A percentile compares a stretch with the other conserved stretches of the same genome.
Evolutionary conservation across 2,888 invertebrate genomes (phyloP).

Genomic region (Galeopsomyia nigrocyanea): DNA sequence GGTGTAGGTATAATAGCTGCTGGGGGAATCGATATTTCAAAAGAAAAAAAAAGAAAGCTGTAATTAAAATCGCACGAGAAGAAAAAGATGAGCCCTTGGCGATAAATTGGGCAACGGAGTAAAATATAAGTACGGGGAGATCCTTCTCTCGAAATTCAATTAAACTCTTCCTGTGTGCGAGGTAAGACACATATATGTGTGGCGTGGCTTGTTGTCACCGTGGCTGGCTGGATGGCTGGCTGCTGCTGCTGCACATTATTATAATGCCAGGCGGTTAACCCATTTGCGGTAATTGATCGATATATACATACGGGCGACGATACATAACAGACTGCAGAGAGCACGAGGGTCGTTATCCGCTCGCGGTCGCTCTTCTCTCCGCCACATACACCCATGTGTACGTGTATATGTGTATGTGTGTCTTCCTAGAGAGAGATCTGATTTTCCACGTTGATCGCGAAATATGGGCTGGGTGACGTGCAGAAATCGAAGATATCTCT

Average conservation of each 20-base stretch:
- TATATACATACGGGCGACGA: slow-evolving; percentile 10
- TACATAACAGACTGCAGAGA: slow-evolving; percentile 10
- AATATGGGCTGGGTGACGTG: slow-evolving; percentile 30
- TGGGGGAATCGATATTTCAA: too few relatives aligned
- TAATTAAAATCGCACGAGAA: not conserved
- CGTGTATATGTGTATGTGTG: not conserved
- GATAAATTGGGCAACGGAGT: slow-evolving; percentile 37
- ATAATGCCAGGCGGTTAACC: slow-evolving; percentile 32
- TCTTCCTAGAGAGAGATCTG: slow-evolving; percentile 28
- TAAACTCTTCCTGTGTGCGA: slow-evolving; percentile 2
- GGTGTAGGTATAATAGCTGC: not conserved
- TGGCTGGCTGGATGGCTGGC: not conserved
- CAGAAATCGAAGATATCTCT: slow-evolving; percentile 28
- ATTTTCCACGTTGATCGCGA: slow-evolving; percentile 32
- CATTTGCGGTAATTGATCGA: slow-evolving; percentile 37
- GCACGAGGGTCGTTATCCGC: slow-evolving; percentile 13
- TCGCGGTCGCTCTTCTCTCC: not conserved
- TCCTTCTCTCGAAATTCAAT: slow-evolving; percentile 24
- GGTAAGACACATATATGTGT: not conserved
- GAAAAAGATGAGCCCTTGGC: slow-evolving; percentile 4
- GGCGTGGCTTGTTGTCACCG: slow-evolving; percentile 12
- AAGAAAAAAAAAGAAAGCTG: too few relatives aligned
- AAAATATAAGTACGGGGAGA: not conserved
- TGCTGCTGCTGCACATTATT: slow-evolving; percentile 14
- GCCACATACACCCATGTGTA: not conserved